Evolutionary conservation across 2,888 invertebrate genomes (phyloP), one percentile per base, ranked within the genome.

Genomic region (Diaprepes abbreviatus): DNA sequence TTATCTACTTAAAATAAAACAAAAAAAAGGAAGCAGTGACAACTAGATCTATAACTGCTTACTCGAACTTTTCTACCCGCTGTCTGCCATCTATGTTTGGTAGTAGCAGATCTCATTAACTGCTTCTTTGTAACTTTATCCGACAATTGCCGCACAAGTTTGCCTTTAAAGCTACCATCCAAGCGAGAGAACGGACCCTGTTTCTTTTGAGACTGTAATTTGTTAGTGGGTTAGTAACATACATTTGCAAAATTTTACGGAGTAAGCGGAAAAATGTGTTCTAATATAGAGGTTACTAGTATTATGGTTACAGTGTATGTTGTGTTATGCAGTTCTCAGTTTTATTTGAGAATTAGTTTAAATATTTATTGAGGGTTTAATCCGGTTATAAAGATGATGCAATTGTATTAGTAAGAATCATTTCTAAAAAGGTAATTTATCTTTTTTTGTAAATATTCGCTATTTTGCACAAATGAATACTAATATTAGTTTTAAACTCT

Each of bases 31-130:
- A n/a, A 36, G 12, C 12, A n/a, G 2, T 10, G 12, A 9, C 36
- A 40, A 40, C 14, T 9, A 14, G n/a, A 55, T 10, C 16, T 7
- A 45, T 24, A 50, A 14, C 68, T 57, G 75, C 92, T 91, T 91
- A 92, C 92, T 88, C 91, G 90, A 84, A 91, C 90, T 89, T 90
- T 92, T 80, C 91, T 90, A 82, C 91, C 90, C 83, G 90, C 90
- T 74, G 83, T 88, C 81, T 88, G 89, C 91, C 92, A 91, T 80
- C 89, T 88, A 80, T 89, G 89, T 78, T 81, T 81, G 62, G 82
- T 80, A 36, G 84, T 83, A 64, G 79, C 79, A 43, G 82, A 80
- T 57, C 83, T 79, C 75, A 81, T 75, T 64, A 83, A 75, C 75
- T 86, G 85, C 77, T 87, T 87, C 82, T 87, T 86, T 69, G 87